Base-by-base conservation (phyloP, 92 coral and sea anemone species). In the Porites cylindrica region DNA sequence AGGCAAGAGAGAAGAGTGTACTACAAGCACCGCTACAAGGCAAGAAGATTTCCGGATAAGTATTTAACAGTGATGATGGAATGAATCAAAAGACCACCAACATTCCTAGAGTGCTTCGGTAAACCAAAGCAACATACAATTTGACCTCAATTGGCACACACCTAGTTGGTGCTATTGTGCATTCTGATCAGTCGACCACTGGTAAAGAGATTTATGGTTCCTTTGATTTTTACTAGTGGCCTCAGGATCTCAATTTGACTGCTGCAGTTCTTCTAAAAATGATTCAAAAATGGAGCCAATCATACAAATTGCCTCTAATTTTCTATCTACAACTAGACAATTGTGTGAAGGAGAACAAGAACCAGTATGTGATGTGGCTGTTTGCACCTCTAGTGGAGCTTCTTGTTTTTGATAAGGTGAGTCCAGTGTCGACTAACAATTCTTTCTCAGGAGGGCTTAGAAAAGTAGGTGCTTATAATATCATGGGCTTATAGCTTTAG, bases 21-120 rank as follows among this genome's bases (percentile, higher is more conserved):
- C 54, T 81, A 83, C 59, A 84, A 80, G 14, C 95, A 92, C 59
- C 82, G 93, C 3, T 90, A 90, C 66, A 92, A 92, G 52, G 86
- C 91, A 19, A 59, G 95, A 70, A 85, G 51, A 26, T 80, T 81
- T 47, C 95, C 95, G 1, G 23, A 74, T 12, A 89, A 86, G 69
- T 92, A 90, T 82, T n/a, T 92, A 53, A 81, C 93, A 1, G 51
- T 24, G 72, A 72, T 62, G 93, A 89, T 85, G 93, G 91, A 1
- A 89, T 92, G 95, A 90, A 92, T n/a, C 95, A 92, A 75, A 70
- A 86, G 5, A 92, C 90, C 54, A 92, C 89, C 1, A 89, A 90
- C 60, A 67, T 92, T 16, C 91, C 93, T 4, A 85, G 78, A 4
- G 38, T 90, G 51, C 17, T 64, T 17, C 73, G 92, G 8, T 10